These are phyloP conservation scores for Upupa epops DNA, from an alignment of 2,113 vertebrate species.

Conservation along the genomic window DNA sequence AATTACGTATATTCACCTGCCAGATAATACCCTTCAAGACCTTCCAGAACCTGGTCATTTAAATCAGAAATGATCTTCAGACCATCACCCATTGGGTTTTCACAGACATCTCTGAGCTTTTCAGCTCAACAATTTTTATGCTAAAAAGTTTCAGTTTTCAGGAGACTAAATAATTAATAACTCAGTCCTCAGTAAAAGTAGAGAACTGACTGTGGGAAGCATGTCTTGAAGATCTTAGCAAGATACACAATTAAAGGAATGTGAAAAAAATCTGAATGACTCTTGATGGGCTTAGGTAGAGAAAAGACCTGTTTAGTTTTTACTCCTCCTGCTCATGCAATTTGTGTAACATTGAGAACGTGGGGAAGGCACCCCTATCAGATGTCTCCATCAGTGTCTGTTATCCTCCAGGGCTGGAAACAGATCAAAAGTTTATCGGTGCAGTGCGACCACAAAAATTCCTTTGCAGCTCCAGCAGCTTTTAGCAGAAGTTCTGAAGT, in stretches of 20 bases:
- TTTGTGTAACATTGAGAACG: not conserved
- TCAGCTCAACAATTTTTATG: not conserved
- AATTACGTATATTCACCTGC: not conserved
- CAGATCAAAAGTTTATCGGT: not conserved
- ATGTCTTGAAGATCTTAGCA: not conserved
- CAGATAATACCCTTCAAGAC: not conserved
- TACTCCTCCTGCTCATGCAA: not conserved
- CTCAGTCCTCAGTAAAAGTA: not conserved
- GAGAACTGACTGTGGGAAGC: not conserved
- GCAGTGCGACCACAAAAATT: not conserved
- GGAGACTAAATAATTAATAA: not conserved
- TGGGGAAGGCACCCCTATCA: not conserved
- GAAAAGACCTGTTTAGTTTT: not conserved
- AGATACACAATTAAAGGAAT: not conserved
- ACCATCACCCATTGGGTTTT: not conserved
- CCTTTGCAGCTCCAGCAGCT: not conserved
- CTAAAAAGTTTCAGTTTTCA: not conserved
- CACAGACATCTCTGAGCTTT: not conserved
- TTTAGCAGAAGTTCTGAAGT: not conserved
- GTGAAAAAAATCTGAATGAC: not conserved
- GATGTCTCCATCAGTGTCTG: not conserved
- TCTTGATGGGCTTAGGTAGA: not conserved
- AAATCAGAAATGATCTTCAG: not conserved
- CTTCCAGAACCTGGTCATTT: not conserved
- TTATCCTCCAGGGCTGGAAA: not conserved